Evolutionary conservation across 1,140 invertebrate species (phyloP).

Genomic region (Psilanteris sp.): DNA sequence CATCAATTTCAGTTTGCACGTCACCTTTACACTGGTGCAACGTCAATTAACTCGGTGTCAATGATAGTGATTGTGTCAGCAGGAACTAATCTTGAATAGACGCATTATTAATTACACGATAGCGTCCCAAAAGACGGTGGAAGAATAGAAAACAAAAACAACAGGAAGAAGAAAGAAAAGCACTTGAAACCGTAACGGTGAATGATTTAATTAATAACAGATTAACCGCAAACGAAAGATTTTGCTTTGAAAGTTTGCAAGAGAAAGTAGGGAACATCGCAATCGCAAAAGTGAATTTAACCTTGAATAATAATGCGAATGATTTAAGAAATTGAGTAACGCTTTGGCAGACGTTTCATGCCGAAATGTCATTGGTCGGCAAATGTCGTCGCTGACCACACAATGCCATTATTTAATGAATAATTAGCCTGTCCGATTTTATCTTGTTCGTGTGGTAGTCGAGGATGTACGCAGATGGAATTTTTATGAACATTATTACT

Average conservation of each 20-base stretch:
- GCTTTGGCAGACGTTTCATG: background rate
- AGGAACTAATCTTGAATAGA: constrained; percentile 41
- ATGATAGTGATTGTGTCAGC: constrained; percentile 38
- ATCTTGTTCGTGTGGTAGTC: background rate
- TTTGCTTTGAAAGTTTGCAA: constrained; percentile 31
- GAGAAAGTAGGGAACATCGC: constrained; percentile 15
- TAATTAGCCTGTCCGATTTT: constrained; percentile 15
- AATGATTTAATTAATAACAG: constrained; percentile 45
- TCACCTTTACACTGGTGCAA: constrained; percentile 18
- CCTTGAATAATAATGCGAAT: constrained; percentile 33
- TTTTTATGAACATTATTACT: background rate
- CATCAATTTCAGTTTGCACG: constrained; percentile 38
- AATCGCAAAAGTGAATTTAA: constrained; percentile 40
- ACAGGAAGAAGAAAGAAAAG: constrained; percentile 14
- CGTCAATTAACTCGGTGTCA: too few species aligned
- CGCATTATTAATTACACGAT: constrained; percentile 54
- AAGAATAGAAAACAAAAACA: background rate
- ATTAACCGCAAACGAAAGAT: constrained; percentile 15
- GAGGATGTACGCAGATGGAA: background rate
- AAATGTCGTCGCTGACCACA: background rate
- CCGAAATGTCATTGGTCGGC: constrained; percentile 11
- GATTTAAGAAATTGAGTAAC: constrained; percentile 31
- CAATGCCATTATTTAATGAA: constrained; percentile 9
- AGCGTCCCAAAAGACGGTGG: constrained; percentile 14
- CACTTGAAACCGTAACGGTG: constrained; percentile 26